Conservation (phyloP, 2,888 invertebrate genomes). For the Lochmaea capreae region DNA sequence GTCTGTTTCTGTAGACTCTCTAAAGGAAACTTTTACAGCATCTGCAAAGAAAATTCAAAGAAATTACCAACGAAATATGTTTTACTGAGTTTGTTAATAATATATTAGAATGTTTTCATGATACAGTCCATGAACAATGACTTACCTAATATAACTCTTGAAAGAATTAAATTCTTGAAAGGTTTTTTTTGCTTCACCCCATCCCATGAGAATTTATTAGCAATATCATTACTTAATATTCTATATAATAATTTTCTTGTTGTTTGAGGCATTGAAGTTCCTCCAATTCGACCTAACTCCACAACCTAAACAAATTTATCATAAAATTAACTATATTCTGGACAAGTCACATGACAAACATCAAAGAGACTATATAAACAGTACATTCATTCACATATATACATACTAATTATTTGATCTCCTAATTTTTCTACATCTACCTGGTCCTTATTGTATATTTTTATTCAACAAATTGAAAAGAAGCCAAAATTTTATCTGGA, state of each 20-base stretch:
- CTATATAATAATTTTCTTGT: neutral
- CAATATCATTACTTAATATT: constrained; percentile 1
- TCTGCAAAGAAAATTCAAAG: neutral
- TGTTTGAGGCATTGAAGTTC: neutral
- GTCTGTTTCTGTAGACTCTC: neutral
- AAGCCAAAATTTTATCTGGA: neutral
- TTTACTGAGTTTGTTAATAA: constrained; percentile 2
- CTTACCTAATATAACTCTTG: too few species aligned
- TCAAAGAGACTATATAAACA: neutral
- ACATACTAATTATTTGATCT: neutral
- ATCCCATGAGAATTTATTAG: neutral
- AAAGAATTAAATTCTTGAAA: too few species aligned
- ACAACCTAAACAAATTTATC: constrained; percentile 1
- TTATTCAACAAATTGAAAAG: neutral
- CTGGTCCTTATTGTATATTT: neutral
- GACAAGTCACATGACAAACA: neutral
- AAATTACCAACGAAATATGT: neutral
- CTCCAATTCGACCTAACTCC: constrained; percentile 4
- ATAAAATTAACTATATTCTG: neutral
- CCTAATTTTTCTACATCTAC: too few species aligned
- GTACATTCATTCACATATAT: neutral
- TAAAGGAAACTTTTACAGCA: neutral
- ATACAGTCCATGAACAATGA: constrained; percentile 2
- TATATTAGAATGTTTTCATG: constrained; percentile 2
- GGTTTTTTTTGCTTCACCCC: too few species aligned